Conservation (phyloP, 2,113 vertebrate species). For the Trichechus manatus region DNA sequence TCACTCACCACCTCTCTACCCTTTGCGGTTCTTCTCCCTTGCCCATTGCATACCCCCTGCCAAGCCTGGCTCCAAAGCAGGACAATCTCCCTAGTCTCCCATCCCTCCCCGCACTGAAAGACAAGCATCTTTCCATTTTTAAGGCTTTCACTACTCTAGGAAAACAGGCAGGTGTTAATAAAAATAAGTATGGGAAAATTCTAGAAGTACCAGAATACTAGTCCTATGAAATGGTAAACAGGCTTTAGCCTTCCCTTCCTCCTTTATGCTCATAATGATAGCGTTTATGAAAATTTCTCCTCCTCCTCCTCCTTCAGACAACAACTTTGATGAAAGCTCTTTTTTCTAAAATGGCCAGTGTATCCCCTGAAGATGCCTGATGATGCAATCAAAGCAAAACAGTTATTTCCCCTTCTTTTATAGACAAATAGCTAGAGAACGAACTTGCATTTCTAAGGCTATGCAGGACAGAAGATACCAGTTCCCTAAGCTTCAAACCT, state of each 20-base stretch:
- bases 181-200: neutral
- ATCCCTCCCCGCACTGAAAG: neutral
- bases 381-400: neutral
- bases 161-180: neutral
- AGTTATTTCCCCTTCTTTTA: neutral
- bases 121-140: neutral
- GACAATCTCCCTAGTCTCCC: neutral
- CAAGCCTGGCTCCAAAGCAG: neutral
- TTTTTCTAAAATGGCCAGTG: conserved; percentile 39
- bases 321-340: neutral
- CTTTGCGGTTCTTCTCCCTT: neutral
- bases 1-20: neutral
- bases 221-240: neutral
- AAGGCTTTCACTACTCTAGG: neutral
- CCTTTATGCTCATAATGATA: neutral
- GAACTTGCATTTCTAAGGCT: conserved; percentile 16
- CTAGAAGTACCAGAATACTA: neutral
- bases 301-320: neutral
- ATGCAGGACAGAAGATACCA: conserved; percentile 4
- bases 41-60: neutral
- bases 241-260: neutral
- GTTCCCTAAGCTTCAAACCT: conserved; percentile 10
- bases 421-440: neutral
- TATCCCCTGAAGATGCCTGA: neutral
- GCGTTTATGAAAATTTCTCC: neutral